Percentiles rank a stretch among this genome's conserved stretches.
Conservation (phyloP, 2,113 vertebrate species). For the Panurus biarmicus region DNA sequence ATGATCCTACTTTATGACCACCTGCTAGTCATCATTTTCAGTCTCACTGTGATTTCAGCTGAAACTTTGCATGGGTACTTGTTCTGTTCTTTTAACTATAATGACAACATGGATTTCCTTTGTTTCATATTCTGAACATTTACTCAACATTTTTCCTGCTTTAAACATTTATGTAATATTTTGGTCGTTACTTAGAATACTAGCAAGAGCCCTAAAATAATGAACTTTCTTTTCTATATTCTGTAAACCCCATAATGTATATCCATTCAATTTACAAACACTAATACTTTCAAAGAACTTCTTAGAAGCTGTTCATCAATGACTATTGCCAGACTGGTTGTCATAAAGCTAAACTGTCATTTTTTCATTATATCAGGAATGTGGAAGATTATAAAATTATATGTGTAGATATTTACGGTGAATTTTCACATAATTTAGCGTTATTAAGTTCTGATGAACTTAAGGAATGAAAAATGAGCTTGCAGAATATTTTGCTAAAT, state of each 20-base stretch:
- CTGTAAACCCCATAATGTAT: background rate
- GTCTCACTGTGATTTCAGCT: background rate
- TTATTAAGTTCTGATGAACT: background rate
- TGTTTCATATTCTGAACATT: background rate
- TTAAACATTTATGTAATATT: background rate
- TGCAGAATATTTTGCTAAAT: background rate
- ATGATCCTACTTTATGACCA: background rate
- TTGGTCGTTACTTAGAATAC: background rate
- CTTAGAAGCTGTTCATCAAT: background rate
- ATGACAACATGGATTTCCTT: background rate
- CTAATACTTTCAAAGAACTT: background rate
- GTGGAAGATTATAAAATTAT: background rate
- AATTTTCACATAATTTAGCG: background rate
- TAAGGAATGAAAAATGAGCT: conserved; percentile 2
- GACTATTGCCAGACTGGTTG: background rate
- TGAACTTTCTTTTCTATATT: background rate
- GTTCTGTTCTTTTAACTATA: background rate
- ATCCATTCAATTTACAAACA: background rate
- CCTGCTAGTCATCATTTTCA: background rate
- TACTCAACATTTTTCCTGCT: background rate
- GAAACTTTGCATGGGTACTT: background rate
- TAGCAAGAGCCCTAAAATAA: background rate
- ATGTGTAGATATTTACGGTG: background rate
- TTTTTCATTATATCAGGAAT: background rate
- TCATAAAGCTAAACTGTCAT: background rate